Percentiles rank a stretch among this genome's conserved stretches.
phyloP scores from a whole-genome alignment of 2,797 vertebrate genomes.

The Champsocephalus esox region DNA sequence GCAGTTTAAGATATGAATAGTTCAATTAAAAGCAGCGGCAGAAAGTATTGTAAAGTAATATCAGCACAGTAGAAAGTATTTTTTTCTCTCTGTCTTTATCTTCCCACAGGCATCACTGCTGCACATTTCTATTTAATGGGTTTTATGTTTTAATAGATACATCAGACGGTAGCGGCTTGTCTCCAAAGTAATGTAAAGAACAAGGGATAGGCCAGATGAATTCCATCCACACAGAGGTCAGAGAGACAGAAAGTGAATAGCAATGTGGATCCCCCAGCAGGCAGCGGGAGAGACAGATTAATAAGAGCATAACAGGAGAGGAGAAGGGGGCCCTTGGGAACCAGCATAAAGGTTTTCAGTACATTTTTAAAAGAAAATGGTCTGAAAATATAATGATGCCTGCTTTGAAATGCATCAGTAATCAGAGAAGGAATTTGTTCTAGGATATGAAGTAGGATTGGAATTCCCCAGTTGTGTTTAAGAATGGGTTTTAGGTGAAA shows the following conservation, averaged over 20 bases:
- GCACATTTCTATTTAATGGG: slow-evolving; percentile 81
- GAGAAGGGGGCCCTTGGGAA: slow-evolving; percentile 90
- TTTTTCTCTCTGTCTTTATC: slow-evolving; percentile 36
- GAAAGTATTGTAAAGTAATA: neutral
- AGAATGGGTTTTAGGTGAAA: slow-evolving; percentile 66
- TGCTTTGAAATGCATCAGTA: slow-evolving; percentile 92
- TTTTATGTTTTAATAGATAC: slow-evolving; percentile 84
- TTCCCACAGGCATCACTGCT: slow-evolving; percentile 57
- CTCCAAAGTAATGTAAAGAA: slow-evolving; percentile 80
- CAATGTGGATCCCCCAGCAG: slow-evolving; percentile 92
- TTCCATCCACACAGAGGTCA: slow-evolving; percentile 93
- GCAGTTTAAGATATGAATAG: no score
- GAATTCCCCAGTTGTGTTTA: slow-evolving; percentile 76
- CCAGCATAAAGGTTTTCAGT: slow-evolving; percentile 91
- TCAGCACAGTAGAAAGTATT: slow-evolving; percentile 32
- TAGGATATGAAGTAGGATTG: slow-evolving; percentile 78
- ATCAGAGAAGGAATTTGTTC: slow-evolving; percentile 88
- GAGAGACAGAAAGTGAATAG: slow-evolving; percentile 94
- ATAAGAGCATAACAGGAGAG: slow-evolving; percentile 94
- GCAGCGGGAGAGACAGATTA: slow-evolving; percentile 92
- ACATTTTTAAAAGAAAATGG: slow-evolving; percentile 92
- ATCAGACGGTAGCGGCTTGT: slow-evolving; percentile 69
- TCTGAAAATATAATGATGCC: slow-evolving; percentile 95
- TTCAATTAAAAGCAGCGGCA: no score
- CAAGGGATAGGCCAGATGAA: slow-evolving; percentile 87